These are phyloP conservation scores for Drosophila fuyamai DNA, from an alignment of 1,140 invertebrate species.

Conservation along the genomic window DNA sequence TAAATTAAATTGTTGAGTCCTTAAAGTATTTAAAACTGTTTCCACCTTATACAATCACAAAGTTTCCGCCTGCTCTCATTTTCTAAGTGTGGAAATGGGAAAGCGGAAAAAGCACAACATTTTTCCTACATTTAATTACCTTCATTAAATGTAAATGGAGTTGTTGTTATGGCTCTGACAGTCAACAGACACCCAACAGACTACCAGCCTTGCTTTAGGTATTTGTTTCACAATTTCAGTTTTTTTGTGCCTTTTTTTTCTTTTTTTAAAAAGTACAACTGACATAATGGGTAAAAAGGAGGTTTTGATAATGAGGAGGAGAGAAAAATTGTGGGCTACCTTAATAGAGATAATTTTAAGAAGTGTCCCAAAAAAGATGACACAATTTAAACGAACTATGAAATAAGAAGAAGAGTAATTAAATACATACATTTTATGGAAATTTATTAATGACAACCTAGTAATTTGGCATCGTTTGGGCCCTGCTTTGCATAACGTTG, in stretches of 20 bases:
- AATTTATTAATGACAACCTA: too few relatives aligned
- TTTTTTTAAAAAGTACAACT: background rate
- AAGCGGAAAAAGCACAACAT: slow-evolving; percentile 30
- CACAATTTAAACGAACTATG: background rate
- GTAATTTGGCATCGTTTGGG: too few relatives aligned
- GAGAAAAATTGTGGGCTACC: background rate
- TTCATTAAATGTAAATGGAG: slow-evolving; percentile 79
- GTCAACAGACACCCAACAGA: slow-evolving; percentile 36
- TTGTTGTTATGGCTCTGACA: slow-evolving; percentile 64
- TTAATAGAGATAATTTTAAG: background rate
- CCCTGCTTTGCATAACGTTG: too few relatives aligned
- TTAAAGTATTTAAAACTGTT: slow-evolving; percentile 1
- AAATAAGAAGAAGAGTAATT: background rate
- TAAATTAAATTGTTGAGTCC: background rate
- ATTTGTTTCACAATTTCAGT: slow-evolving; percentile 28
- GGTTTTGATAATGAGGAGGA: slow-evolving; percentile 11
- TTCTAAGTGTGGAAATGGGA: slow-evolving; percentile 1
- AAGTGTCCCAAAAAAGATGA: background rate
- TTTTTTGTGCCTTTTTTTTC: background rate
- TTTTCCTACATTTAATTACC: slow-evolving; percentile 76
- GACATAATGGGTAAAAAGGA: background rate
- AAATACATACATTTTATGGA: background rate
- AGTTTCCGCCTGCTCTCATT: slow-evolving; percentile 1
- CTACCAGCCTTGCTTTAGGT: slow-evolving; percentile 4
- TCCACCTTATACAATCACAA: background rate